Conservation (phyloP, 2,113 vertebrate genomes). For the Helogale parvula region DNA sequence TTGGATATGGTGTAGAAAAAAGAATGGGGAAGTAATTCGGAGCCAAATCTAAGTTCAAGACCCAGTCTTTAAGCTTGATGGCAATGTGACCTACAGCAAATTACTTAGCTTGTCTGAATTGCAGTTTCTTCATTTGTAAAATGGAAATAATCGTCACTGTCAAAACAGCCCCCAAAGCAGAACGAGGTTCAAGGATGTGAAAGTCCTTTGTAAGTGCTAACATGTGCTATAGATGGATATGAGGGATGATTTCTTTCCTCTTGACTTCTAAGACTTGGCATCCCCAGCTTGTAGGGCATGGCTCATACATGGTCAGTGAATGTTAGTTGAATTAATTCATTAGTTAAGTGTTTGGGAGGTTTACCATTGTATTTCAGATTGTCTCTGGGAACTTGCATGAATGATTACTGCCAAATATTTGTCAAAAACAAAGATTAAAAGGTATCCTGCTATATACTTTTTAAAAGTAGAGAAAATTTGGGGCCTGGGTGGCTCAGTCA, state of each 20-base stretch:
- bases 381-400: background rate
- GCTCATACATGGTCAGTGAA: background rate
- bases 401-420: background rate
- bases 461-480: background rate
- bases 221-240: background rate
- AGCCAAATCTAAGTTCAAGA: background rate
- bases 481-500: too few species aligned
- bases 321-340: background rate
- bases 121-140: background rate
- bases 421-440: background rate
- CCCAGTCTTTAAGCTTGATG: background rate
- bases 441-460: background rate
- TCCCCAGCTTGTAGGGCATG: background rate
- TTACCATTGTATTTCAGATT: background rate
- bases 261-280: background rate
- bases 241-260: background rate
- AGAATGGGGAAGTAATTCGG: background rate
- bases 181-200: background rate
- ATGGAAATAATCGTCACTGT: conserved; percentile 19
- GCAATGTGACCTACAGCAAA: background rate
- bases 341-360: background rate
- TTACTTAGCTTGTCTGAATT: background rate
- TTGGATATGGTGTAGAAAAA: background rate
- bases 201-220: background rate
- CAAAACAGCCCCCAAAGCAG: background rate